These are phyloP conservation scores for Drosophila prosaltans DNA, from an alignment of 1,140 invertebrate genomes.

Conservation along the genomic window DNA sequence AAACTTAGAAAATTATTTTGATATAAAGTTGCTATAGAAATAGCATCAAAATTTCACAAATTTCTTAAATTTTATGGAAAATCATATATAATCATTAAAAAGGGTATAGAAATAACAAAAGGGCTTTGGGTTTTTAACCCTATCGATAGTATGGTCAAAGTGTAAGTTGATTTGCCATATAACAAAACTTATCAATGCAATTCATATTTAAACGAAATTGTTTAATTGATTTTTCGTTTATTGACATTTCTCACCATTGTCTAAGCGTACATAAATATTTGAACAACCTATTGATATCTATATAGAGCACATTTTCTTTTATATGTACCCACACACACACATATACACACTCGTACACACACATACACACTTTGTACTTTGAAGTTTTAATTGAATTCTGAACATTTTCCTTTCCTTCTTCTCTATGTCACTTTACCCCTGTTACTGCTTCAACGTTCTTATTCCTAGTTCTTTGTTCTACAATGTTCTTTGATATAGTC, in stretches of 20 bases:
- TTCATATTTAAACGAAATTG: slow-evolving; percentile 1
- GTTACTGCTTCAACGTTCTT: slow-evolving; percentile 2
- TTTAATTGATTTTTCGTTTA: slow-evolving; percentile 9
- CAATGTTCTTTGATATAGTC: not conserved
- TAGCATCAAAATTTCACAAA: no score
- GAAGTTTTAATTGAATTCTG: slow-evolving; percentile 18
- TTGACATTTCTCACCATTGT: slow-evolving; percentile 9
- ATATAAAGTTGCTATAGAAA: no score
- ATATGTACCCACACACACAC: not conserved
- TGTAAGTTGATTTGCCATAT: not conserved
- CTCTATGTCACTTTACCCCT: slow-evolving; percentile 5
- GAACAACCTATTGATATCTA: slow-evolving; percentile 12
- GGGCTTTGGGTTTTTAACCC: not conserved
- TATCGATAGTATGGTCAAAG: not conserved
- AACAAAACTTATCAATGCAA: not conserved
- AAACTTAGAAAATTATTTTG: no score
- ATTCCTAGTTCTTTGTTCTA: slow-evolving; percentile 8
- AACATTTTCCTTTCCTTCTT: not conserved
- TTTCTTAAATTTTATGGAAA: no score
- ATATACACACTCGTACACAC: not conserved
- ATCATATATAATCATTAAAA: not conserved
- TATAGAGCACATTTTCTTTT: slow-evolving; percentile 3
- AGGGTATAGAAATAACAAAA: not conserved
- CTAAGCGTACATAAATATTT: not conserved
- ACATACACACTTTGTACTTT: slow-evolving; percentile 1